phyloP scores from a whole-genome alignment of 2,888 invertebrate genomes.

The Erannis defoliaria region DNA sequence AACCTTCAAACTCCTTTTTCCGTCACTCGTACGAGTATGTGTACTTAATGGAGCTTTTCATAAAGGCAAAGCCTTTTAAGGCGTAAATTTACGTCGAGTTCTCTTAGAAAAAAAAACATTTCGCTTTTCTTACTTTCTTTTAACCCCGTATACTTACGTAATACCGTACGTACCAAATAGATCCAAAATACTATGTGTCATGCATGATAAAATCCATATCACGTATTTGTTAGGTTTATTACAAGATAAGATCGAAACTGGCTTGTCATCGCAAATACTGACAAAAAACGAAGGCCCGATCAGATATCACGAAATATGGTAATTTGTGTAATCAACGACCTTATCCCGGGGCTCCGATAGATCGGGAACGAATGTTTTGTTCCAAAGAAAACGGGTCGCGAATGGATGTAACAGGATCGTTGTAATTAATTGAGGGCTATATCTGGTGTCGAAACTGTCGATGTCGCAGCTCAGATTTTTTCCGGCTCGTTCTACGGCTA shows the following conservation, averaged over 20 bases:
- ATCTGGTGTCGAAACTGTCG: slow-evolving; percentile 1
- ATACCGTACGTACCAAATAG: background rate
- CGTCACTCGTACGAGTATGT: slow-evolving; percentile 1
- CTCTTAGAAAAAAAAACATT: background rate
- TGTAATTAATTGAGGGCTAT: slow-evolving; percentile 18
- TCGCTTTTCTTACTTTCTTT: background rate
- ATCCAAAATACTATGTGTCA: background rate
- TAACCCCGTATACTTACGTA: no score
- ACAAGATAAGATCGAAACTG: background rate
- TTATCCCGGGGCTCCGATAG: slow-evolving; percentile 14
- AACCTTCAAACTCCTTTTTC: slow-evolving; percentile 2
- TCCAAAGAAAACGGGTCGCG: slow-evolving; percentile 16
- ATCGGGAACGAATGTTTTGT: slow-evolving; percentile 33
- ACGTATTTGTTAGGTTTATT: background rate
- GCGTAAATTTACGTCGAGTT: slow-evolving; percentile 1
- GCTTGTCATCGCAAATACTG: slow-evolving; percentile 12
- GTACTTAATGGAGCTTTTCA: slow-evolving; percentile 19
- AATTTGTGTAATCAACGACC: slow-evolving; percentile 49
- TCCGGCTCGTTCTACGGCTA: background rate
- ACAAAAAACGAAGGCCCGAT: slow-evolving; percentile 43
- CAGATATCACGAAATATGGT: slow-evolving; percentile 52
- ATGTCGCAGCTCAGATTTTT: background rate
- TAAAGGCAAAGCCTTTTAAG: slow-evolving; percentile 8
- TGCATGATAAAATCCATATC: background rate
- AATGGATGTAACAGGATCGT: slow-evolving; percentile 17